Evolutionary conservation across 1,140 invertebrate species (phyloP).

Genomic region (Venustaconcha ellipsiformis): DNA sequence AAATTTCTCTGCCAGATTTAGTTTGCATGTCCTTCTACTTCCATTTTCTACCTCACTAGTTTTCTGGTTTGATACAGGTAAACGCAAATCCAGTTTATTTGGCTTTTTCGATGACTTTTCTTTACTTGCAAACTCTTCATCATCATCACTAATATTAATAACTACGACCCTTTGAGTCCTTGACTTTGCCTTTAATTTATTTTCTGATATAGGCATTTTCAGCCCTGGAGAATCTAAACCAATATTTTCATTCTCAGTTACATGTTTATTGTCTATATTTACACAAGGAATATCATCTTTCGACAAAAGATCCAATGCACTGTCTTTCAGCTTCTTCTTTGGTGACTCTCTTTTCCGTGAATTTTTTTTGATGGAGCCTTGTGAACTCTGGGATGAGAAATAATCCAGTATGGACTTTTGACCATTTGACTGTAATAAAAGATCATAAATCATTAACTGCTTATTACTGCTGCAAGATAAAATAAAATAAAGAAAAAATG

Average conservation of each 20-base stretch:
- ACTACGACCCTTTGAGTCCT: neutral
- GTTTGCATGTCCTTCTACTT: neutral
- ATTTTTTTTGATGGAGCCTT: neutral
- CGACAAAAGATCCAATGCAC: too few species aligned
- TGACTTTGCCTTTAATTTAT: neutral
- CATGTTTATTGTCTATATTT: neutral
- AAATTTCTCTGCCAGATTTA: too few species aligned
- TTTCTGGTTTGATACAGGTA: conserved; percentile 5
- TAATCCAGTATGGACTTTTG: conserved; percentile 58
- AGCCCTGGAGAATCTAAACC: neutral
- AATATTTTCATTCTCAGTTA: neutral
- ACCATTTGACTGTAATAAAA: conserved; percentile 43
- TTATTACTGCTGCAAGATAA: too few species aligned
- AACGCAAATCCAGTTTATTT: conserved; percentile 1
- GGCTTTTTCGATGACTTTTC: neutral
- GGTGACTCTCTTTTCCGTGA: neutral
- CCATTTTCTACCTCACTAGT: conserved; percentile 2
- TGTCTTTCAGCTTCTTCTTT: neutral
- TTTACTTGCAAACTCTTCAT: conserved; percentile 18
- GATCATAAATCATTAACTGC: neutral
- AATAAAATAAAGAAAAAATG: too few species aligned
- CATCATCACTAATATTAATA: conserved; percentile 19
- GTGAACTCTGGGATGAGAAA: conserved; percentile 26
- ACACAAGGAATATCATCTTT: too few species aligned
- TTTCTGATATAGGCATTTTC: neutral